Percentiles rank a stretch among this genome's conserved stretches.
These are phyloP conservation scores for Leptoclinus maculatus DNA, from an alignment of 2,797 vertebrate genomes.

Conservation along the genomic window DNA sequence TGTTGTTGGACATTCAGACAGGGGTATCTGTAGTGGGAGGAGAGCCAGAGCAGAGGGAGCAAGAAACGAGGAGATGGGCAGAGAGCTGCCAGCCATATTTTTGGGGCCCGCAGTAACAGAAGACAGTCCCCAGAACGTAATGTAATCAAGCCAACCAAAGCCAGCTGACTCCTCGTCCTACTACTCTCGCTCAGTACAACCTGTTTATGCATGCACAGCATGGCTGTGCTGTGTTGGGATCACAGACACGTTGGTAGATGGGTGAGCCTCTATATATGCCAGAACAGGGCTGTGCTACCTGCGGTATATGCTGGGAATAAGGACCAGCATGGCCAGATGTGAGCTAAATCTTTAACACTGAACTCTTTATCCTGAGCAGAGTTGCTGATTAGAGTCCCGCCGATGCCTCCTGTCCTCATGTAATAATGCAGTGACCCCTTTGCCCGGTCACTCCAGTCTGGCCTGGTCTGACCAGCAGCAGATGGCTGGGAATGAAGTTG, in stretches of 20 bases:
- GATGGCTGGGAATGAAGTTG: conserved; percentile 48
- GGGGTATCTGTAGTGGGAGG: conserved; percentile 21
- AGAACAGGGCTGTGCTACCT: conserved; percentile 42
- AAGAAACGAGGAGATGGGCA: conserved; percentile 27
- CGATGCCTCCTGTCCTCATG: conserved; percentile 47
- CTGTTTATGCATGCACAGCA: conserved; percentile 28
- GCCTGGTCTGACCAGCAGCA: conserved; percentile 50
- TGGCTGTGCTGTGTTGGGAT: conserved; percentile 1
- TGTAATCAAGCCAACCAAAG: conserved; percentile 57
- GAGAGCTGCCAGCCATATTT: conserved; percentile 60
- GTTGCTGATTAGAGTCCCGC: conserved; percentile 59
- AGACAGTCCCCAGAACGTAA: conserved; percentile 42
- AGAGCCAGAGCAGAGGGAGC: conserved; percentile 23
- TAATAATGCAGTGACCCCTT: conserved; percentile 47
- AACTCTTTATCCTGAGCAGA: conserved; percentile 53
- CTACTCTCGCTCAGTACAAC: conserved; percentile 26
- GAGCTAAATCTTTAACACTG: conserved; percentile 51
- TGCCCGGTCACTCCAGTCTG: conserved; percentile 25
- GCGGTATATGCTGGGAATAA: conserved; percentile 34
- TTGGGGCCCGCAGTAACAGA: conserved; percentile 42
- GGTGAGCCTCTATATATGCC: conserved; percentile 17
- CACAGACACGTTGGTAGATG: background rate
- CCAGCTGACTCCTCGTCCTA: conserved; percentile 36
- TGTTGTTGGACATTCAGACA: conserved; percentile 28
- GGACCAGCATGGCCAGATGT: conserved; percentile 61